Evolutionary conservation across 1,140 invertebrate species (phyloP), one percentile per base, ranked within the genome.

Genomic region (Calliopsis andreniformis): DNA sequence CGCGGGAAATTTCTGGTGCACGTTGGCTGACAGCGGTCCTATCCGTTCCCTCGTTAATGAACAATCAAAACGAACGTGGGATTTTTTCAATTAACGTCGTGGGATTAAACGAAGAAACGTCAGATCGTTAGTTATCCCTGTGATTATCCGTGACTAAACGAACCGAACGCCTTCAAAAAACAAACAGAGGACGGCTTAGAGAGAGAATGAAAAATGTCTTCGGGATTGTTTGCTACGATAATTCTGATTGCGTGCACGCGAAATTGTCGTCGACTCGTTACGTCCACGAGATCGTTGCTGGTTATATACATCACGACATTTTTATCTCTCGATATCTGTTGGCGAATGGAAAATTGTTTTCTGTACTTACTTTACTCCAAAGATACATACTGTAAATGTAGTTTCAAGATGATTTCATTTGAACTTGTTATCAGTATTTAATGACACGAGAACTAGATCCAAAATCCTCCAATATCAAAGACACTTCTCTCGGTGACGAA

Each of bases 1-100:
- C 62, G 53, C 61, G 70, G 76, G 49, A 79, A 83, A 82, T 83
- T 82, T 58, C 56, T 58, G 73, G 64, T 59, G 28, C 45, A 58
- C 43, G 28, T 55, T 14, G 42, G 30, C 45, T 39, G 43, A 58
- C 73, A 23, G 43, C 55, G 20, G 14, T 30, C n/a, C 43, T 51
- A 51, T 64, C 62, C 70, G 32, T 69, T 18, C 28, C 53, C 61
- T 77, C 47, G 72, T 82, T 82, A 82, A 42, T 42, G 62, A 10
- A 68, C 47, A 69, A 81, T 76, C 78, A 82, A 82, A 82, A 67
- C 61, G 28, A 28, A 49, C 35, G n/a, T 30, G 73, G n/a, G 30
- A 69, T 61, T 61, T 69, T 76, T 68, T 76, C 73, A 59, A 76
- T 76, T 69, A 76, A 69, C 67, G 66, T 76, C 73, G 25, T 66